Percentiles rank a stretch among this genome's conserved stretches.
These are phyloP conservation scores for Onychostoma macrolepis DNA, from an alignment of 2,113 vertebrate genomes.

Conservation along the genomic window DNA sequence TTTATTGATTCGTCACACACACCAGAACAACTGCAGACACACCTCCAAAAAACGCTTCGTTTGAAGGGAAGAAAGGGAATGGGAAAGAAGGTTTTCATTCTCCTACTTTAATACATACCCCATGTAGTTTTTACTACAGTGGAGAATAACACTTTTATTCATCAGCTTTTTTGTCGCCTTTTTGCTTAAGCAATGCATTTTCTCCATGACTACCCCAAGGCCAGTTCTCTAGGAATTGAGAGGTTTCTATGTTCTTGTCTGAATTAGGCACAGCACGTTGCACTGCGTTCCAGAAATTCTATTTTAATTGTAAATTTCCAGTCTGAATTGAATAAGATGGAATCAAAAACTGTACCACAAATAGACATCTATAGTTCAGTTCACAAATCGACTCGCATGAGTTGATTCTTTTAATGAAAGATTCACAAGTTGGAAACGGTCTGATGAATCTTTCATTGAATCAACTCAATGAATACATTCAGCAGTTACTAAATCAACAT, in stretches of 20 bases:
- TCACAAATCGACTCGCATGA: not conserved
- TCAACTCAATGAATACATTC: not conserved
- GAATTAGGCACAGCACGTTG: not conserved
- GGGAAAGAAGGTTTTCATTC: not conserved
- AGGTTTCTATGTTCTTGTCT: not conserved
- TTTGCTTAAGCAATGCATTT: not conserved
- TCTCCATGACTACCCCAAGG: not conserved
- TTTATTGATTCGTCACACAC: slow-evolving; percentile 26
- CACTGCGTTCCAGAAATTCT: not conserved
- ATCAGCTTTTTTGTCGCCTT: not conserved
- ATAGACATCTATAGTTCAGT: not conserved
- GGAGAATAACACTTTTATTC: not conserved
- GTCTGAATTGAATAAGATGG: not conserved
- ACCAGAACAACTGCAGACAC: not conserved
- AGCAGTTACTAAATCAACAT: not conserved
- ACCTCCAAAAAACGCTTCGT: not conserved
- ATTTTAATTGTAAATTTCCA: not conserved
- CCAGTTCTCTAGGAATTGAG: not conserved
- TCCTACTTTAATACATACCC: not conserved
- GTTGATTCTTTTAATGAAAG: too few relatives aligned
- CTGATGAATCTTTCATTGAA: too few relatives aligned
- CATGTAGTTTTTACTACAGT: not conserved
- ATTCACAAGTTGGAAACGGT: too few relatives aligned
- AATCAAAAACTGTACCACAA: not conserved
- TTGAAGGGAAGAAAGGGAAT: not conserved